Evolutionary conservation across 2,888 invertebrate genomes (phyloP).

Genomic region (Athetis lepigone): DNA sequence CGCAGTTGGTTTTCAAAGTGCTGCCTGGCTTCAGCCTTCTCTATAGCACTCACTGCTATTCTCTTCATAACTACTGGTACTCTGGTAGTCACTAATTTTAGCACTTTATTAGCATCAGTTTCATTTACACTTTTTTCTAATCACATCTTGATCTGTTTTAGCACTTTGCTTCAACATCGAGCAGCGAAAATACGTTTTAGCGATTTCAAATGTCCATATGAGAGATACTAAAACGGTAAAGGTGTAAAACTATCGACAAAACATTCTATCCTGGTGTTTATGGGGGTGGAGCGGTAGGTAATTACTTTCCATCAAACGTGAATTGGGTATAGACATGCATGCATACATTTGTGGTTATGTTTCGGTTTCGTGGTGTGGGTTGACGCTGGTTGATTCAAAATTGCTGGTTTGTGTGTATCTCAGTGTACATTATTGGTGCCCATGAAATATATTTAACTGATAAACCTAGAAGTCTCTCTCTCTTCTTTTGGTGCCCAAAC

Average conservation of each 20-base stretch:
- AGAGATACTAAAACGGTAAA: conserved; percentile 66
- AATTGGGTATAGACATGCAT: conserved; percentile 63
- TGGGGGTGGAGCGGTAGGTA: conserved; percentile 62
- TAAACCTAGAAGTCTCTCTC: too few relatives aligned
- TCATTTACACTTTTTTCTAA: background rate
- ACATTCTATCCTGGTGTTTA: conserved; percentile 74
- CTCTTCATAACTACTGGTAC: conserved; percentile 55
- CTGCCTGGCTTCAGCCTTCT: conserved; percentile 82
- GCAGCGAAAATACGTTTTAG: conserved; percentile 20
- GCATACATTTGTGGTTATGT: conserved; percentile 34
- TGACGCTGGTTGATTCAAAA: background rate
- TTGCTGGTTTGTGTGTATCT: background rate
- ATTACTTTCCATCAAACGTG: conserved; percentile 65
- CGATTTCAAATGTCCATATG: conserved; percentile 57
- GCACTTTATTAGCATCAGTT: background rate
- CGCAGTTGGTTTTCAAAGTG: conserved; percentile 85
- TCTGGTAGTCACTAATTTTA: conserved; percentile 5
- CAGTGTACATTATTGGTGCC: too few relatives aligned
- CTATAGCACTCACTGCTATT: conserved; percentile 70
- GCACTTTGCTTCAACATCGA: conserved; percentile 4
- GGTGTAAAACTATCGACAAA: conserved; percentile 87
- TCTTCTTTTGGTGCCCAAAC: too few relatives aligned
- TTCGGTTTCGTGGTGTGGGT: conserved; percentile 5
- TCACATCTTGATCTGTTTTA: conserved; percentile 1
- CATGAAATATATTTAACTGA: too few relatives aligned